phyloP scores from a whole-genome alignment of 2,888 invertebrate genomes.

The Ennomos quercinarius region DNA sequence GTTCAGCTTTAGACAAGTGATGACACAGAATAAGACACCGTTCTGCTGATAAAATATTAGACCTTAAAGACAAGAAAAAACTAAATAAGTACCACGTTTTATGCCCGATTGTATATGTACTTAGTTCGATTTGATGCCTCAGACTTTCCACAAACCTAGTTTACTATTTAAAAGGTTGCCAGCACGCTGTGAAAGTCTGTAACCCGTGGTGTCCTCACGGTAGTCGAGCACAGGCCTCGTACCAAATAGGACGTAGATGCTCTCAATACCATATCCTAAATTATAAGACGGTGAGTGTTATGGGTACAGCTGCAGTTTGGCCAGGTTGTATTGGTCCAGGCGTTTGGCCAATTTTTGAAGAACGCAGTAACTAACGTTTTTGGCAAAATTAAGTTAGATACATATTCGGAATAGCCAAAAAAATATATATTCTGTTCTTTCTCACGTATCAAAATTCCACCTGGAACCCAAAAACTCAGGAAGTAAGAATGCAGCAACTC shows the following conservation, averaged over 20 bases:
- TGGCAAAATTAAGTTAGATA: no score
- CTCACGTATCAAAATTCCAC: no score
- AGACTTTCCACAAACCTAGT: constrained; percentile 1
- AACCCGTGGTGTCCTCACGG: constrained; percentile 6
- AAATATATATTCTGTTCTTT: no score
- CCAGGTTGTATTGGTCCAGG: constrained; percentile 14
- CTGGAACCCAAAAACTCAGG: no score
- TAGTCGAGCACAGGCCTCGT: constrained; percentile 33
- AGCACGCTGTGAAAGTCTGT: constrained; percentile 16
- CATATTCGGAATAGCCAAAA: no score
- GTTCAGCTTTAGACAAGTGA: no score
- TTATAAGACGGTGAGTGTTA: constrained; percentile 67
- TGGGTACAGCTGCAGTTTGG: constrained; percentile 58
- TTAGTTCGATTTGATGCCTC: constrained; percentile 5
- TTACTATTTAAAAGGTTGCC: background rate
- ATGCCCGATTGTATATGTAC: no score
- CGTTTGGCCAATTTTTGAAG: constrained; percentile 5
- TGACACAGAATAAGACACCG: no score
- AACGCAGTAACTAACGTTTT: no score
- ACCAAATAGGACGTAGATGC: constrained; percentile 59
- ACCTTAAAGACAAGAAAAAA: background rate
- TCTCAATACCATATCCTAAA: constrained; percentile 76
- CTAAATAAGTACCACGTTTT: no score
- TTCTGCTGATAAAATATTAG: background rate
- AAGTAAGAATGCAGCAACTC: no score